Evolutionary conservation across 2,888 invertebrate genomes (phyloP).

Genomic region (Ptychoptera contaminata): DNA sequence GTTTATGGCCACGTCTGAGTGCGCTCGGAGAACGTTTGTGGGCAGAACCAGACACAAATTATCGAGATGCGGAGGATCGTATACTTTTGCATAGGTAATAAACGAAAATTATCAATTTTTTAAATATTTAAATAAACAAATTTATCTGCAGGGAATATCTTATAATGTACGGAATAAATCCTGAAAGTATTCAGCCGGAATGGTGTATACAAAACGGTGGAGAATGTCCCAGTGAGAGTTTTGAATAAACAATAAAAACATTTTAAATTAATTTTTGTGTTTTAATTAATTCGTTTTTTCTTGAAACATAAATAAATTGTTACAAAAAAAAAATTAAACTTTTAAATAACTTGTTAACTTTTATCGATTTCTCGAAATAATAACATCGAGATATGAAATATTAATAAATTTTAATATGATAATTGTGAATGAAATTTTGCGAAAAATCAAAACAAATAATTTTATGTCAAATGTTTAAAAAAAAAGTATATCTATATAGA

Average conservation of each 20-base stretch:
- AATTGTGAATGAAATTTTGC: too few relatives aligned
- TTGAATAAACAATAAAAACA: not conserved
- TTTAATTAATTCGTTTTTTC: too few relatives aligned
- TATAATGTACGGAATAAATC: constrained; percentile 41
- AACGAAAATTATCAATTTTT: not conserved
- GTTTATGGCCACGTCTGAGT: constrained; percentile 62
- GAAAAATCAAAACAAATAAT: too few relatives aligned
- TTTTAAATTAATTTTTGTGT: too few relatives aligned
- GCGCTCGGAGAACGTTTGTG: constrained; percentile 64
- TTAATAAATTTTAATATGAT: too few relatives aligned
- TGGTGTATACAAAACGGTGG: constrained; percentile 68
- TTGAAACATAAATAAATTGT: too few relatives aligned
- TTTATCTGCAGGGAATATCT: constrained; percentile 40
- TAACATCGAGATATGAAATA: too few relatives aligned
- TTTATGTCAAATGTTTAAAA: too few relatives aligned
- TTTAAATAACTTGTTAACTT: too few relatives aligned
- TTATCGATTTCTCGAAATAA: too few relatives aligned
- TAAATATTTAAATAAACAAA: not conserved
- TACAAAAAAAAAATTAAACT: too few relatives aligned
- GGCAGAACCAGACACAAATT: constrained; percentile 45
- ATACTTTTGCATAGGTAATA: constrained; percentile 5
- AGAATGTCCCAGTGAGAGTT: constrained; percentile 30
- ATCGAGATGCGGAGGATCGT: constrained; percentile 44
- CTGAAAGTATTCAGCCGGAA: constrained; percentile 56
- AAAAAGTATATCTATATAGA: too few relatives aligned